Conservation (phyloP, 2,797 vertebrate genomes). For the Diplodus puntazzo region DNA sequence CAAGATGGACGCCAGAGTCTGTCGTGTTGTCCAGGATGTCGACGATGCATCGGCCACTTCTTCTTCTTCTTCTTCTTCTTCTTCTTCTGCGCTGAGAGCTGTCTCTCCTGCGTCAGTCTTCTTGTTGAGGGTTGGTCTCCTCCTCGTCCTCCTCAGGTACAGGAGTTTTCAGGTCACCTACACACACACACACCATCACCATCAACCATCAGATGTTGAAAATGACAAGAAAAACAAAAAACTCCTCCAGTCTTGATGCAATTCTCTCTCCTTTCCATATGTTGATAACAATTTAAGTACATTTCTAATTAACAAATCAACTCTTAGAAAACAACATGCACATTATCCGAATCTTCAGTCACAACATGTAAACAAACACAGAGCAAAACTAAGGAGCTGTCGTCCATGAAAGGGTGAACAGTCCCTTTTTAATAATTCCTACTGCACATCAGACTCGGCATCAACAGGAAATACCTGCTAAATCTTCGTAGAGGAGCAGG, state of each 20-base stretch:
- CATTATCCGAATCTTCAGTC: no score
- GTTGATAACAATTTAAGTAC: no score
- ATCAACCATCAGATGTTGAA: neutral
- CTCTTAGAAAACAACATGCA: neutral
- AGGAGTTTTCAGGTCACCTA: constrained; percentile 64
- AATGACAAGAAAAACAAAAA: neutral
- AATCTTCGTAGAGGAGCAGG: neutral
- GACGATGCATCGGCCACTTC: neutral
- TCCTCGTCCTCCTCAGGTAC: constrained; percentile 75
- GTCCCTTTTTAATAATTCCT: constrained; percentile 4
- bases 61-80: neutral
- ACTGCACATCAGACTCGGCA: neutral
- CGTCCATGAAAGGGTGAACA: neutral
- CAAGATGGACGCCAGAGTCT: neutral
- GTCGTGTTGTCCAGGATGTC: constrained; percentile 20
- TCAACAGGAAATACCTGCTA: constrained; percentile 35
- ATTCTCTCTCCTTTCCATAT: neutral
- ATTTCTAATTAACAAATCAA: no score
- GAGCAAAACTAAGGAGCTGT: neutral
- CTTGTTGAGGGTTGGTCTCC: constrained; percentile 28
- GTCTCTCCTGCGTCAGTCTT: constrained; percentile 35
- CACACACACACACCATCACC: constrained; percentile 20
- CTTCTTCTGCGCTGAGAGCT: neutral
- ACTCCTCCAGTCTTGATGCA: neutral
- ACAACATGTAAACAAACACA: neutral